phyloP scores from a whole-genome alignment of 1,140 invertebrate genomes.

The Papilio helenus region DNA sequence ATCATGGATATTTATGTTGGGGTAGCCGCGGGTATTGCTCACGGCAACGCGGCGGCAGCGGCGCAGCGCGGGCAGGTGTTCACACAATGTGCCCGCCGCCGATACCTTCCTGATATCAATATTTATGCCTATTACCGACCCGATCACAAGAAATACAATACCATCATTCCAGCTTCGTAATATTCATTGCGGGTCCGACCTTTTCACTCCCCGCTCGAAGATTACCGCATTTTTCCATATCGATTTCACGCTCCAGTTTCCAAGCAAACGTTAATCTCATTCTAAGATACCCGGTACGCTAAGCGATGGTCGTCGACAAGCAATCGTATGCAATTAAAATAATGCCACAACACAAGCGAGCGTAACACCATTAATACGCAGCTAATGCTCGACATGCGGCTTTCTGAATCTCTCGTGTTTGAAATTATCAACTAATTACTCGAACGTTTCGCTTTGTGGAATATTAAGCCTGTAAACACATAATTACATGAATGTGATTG shows the following conservation, averaged over 20 bases:
- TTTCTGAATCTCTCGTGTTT: constrained; percentile 33
- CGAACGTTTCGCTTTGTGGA: constrained; percentile 31
- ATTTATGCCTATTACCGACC: constrained; percentile 78
- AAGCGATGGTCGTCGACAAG: constrained; percentile 42
- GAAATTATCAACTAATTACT: constrained; percentile 39
- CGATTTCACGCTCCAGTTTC: constrained; percentile 15
- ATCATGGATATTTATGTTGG: constrained; percentile 80
- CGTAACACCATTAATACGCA: constrained; percentile 58
- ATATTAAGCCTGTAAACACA: constrained; percentile 33
- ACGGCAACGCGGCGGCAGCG: constrained; percentile 48
- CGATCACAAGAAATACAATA: constrained; percentile 66
- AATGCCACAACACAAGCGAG: constrained; percentile 51
- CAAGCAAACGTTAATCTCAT: constrained; percentile 5
- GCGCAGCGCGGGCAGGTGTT: constrained; percentile 67
- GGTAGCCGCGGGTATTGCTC: constrained; percentile 72
- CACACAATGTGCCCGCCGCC: constrained; percentile 72
- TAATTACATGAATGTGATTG: constrained; percentile 33
- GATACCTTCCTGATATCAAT: constrained; percentile 77
- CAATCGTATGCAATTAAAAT: constrained; percentile 60
- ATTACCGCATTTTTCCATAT: constrained; percentile 31
- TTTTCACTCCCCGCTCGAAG: constrained; percentile 35
- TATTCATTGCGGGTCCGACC: constrained; percentile 46
- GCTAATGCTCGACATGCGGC: constrained; percentile 48
- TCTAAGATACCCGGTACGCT: neutral
- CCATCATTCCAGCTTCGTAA: constrained; percentile 55